Percentiles rank a stretch among this genome's conserved stretches.
Evolutionary conservation across 2,797 vertebrate genomes (phyloP).

Genomic region (Coregonus ussuriensis): DNA sequence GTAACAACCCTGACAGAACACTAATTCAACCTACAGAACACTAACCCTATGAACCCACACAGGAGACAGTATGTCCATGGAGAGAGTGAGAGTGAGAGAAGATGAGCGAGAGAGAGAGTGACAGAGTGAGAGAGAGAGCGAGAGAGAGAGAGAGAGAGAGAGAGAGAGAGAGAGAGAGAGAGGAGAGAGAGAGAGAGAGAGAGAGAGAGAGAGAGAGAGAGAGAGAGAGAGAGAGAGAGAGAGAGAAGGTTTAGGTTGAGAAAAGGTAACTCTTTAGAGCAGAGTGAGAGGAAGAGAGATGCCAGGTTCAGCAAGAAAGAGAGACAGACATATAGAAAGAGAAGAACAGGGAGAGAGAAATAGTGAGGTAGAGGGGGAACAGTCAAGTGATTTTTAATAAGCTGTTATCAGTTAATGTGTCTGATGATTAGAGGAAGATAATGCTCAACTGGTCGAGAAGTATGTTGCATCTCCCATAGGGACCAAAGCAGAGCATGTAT

Average conservation of each 20-base stretch:
- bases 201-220: constrained; percentile 34
- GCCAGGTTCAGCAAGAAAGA: constrained; percentile 27
- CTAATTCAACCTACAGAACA: constrained; percentile 77
- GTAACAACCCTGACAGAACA: constrained; percentile 78
- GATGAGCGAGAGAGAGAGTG: constrained; percentile 49
- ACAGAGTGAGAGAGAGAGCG: constrained; percentile 18
- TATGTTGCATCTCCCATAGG: no score
- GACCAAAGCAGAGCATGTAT: constrained; percentile 53
- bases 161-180: constrained; percentile 48
- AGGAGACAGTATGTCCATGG: constrained; percentile 57
- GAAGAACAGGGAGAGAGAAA: constrained; percentile 5
- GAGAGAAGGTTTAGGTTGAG: background rate
- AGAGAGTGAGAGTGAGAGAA: constrained; percentile 52
- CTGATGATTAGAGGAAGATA: constrained; percentile 58
- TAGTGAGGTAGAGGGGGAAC: constrained; percentile 29
- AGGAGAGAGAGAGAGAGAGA: constrained; percentile 39
- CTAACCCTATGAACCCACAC: constrained; percentile 66
- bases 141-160: no score
- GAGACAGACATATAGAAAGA: constrained; percentile 12
- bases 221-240: background rate
- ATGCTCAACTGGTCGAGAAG: constrained; percentile 41
- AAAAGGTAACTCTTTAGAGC: background rate
- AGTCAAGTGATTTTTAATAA: constrained; percentile 53
- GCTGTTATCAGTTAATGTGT: constrained; percentile 55
- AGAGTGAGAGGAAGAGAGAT: constrained; percentile 10